Evolutionary conservation across 2,113 vertebrate species (phyloP).

Genomic region (Psittacus erithacus): DNA sequence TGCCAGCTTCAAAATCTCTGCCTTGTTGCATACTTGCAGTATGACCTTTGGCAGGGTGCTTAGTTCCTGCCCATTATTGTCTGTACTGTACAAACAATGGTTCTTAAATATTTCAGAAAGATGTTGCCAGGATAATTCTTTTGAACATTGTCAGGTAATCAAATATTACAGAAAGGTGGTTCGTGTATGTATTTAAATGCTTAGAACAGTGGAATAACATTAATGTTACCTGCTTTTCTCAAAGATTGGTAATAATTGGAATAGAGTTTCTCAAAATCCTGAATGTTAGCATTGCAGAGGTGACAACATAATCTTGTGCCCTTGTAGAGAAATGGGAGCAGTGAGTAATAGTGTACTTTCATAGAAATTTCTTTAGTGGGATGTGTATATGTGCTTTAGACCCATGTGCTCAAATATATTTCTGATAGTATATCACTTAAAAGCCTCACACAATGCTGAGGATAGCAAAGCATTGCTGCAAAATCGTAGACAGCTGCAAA

Average conservation of each 20-base stretch:
- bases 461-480: background rate
- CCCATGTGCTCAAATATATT: background rate
- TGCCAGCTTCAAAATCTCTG: background rate
- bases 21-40: background rate
- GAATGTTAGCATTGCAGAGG: background rate
- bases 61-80: background rate
- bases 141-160: background rate
- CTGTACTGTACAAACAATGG: background rate
- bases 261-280: background rate
- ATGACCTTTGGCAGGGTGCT: background rate
- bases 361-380: background rate
- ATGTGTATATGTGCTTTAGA: background rate
- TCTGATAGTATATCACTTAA: background rate
- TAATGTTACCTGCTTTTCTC: background rate
- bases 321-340: background rate
- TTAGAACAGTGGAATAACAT: background rate
- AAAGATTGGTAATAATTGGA: slow-evolving; percentile 1
- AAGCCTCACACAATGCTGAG: background rate
- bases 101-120: slow-evolving; percentile 34
- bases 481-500: background rate
- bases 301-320: background rate
- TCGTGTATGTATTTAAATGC: background rate
- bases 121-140: slow-evolving; percentile 6
- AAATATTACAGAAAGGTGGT: background rate
- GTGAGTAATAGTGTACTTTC: background rate